phyloP scores from a whole-genome alignment of 1,140 invertebrate genomes.

The Planococcus citri region DNA sequence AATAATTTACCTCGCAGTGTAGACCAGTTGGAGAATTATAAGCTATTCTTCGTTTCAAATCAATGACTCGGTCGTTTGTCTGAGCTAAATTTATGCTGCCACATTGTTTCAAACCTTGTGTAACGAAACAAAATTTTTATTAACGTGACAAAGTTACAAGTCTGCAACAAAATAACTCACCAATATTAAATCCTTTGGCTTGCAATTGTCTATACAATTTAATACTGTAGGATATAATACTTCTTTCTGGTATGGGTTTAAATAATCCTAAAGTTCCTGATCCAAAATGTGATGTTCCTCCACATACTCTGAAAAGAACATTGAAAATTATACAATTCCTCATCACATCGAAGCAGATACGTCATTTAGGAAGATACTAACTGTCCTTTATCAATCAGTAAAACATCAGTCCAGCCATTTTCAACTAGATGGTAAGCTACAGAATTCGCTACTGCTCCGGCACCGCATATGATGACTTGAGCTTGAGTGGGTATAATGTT shows the following conservation, averaged over 20 bases:
- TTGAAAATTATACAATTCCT: background rate
- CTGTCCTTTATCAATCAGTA: slow-evolving; percentile 60
- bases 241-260: slow-evolving; percentile 40
- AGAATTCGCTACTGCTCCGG: slow-evolving; percentile 83
- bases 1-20: slow-evolving; percentile 37
- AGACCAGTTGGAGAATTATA: slow-evolving; percentile 37
- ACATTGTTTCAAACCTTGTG: slow-evolving; percentile 43
- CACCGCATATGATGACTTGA: slow-evolving; percentile 79
- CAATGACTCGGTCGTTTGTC: slow-evolving; percentile 54
- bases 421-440: slow-evolving; percentile 86
- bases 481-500: slow-evolving; percentile 33
- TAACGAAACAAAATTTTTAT: background rate
- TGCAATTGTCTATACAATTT: slow-evolving; percentile 48
- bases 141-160: slow-evolving; percentile 9
- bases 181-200: slow-evolving; percentile 46
- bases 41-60: slow-evolving; percentile 45
- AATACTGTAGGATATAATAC: slow-evolving; percentile 47
- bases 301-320: slow-evolving; percentile 39
- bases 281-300: slow-evolving; percentile 52
- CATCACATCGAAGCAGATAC: background rate
- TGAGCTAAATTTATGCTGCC: slow-evolving; percentile 54
- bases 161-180: slow-evolving; percentile 36
- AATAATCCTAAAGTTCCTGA: slow-evolving; percentile 50
- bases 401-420: slow-evolving; percentile 70
- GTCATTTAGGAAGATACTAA: slow-evolving; percentile 29